Evolutionary conservation across 2,797 vertebrate genomes (phyloP).

Genomic region (Knipowitschia caucasica): DNA sequence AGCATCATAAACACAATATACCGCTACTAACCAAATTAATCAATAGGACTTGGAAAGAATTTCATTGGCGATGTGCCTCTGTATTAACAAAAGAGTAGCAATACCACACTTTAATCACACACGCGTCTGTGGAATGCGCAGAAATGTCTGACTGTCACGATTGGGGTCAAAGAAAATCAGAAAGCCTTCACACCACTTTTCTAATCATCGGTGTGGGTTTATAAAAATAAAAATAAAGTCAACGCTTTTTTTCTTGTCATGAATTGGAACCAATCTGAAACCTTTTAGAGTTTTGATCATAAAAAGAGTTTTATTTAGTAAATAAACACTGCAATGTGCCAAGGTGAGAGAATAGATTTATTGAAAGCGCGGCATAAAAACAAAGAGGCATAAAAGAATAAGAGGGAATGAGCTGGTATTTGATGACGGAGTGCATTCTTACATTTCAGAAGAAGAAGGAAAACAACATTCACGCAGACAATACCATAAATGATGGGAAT

Average conservation of each 20-base stretch:
- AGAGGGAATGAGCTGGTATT: conserved; percentile 10
- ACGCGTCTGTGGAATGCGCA: conserved; percentile 45
- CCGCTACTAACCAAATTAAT: conserved; percentile 1
- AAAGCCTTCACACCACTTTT: conserved; percentile 39
- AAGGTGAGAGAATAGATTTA: conserved; percentile 38
- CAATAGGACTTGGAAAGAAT: not conserved
- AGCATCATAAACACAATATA: conserved; percentile 2
- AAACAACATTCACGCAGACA: not conserved
- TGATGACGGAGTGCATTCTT: not conserved
- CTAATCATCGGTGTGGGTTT: conserved; percentile 30
- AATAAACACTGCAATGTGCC: conserved; percentile 6
- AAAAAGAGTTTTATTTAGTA: conserved; percentile 32
- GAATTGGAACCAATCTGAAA: conserved; percentile 47
- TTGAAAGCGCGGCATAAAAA: conserved; percentile 40
- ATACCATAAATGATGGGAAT: not conserved
- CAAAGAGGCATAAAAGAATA: conserved; percentile 28
- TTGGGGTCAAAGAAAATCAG: conserved; percentile 46
- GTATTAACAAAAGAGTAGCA: conserved; percentile 3
- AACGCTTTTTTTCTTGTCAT: conserved; percentile 35
- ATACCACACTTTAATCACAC: conserved; percentile 26
- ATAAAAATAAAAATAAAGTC: conserved; percentile 30
- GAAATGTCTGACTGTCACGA: conserved; percentile 17
- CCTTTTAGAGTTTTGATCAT: conserved; percentile 38
- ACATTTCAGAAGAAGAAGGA: not conserved
- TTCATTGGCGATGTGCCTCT: not conserved